These are phyloP conservation scores for Mesocentrotus franciscanus DNA, from an alignment of 53 echinoderm and acorn worm species.

Conservation along the genomic window DNA sequence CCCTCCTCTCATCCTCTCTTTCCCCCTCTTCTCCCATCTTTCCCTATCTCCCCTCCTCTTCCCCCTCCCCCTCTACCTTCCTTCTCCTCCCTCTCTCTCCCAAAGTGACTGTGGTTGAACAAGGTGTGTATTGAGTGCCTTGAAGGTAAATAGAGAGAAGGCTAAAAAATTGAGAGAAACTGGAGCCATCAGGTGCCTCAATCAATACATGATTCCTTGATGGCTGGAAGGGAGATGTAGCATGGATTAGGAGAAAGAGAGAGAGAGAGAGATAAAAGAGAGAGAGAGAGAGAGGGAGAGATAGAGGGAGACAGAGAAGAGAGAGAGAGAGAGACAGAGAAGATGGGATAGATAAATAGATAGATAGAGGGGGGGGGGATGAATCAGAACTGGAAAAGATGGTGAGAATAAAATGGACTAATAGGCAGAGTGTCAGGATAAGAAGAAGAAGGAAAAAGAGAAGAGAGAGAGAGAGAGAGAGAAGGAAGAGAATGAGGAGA, in stretches of 20 bases:
- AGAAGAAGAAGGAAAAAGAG: too few species aligned
- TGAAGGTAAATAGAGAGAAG: neutral
- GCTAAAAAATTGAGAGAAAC: neutral
- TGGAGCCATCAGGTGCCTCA: constrained; percentile 37
- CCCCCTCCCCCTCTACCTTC: neutral
- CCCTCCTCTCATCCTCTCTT: neutral
- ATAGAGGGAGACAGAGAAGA: neutral
- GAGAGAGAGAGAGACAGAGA: neutral
- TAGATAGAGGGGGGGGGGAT: neutral
- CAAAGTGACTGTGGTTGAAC: neutral
- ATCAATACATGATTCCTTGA: constrained; percentile 53
- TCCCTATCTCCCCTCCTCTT: neutral
- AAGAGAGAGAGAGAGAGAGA: too few species aligned
- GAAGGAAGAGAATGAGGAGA: too few species aligned
- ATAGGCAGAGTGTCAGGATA: too few species aligned
- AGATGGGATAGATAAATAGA: neutral
- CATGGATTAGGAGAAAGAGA: neutral
- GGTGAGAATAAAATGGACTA: too few species aligned
- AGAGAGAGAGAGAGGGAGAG: neutral
- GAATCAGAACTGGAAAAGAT: too few species aligned
- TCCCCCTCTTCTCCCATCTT: neutral
- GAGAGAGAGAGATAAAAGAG: neutral
- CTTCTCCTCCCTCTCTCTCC: neutral
- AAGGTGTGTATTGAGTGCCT: constrained; percentile 18
- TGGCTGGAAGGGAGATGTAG: neutral